Percentiles rank a stretch among this genome's conserved stretches.
Evolutionary conservation across 2,113 vertebrate genomes (phyloP).

Genomic region (Laterallus jamaicensis): DNA sequence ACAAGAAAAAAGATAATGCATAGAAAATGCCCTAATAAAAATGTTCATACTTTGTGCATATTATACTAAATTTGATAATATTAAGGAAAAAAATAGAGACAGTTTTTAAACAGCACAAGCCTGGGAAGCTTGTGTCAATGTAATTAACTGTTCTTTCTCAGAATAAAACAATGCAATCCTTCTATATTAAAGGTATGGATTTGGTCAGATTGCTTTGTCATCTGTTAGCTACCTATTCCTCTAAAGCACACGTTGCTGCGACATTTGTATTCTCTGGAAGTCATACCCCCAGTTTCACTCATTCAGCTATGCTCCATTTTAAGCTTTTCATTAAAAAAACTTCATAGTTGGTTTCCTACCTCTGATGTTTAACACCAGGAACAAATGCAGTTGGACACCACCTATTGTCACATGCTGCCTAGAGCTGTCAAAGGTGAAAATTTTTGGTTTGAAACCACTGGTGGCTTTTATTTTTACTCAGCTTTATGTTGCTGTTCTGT

Average conservation of each 20-base stretch:
- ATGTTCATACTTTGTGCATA: not conserved
- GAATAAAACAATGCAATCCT: not conserved
- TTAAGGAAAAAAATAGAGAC: not conserved
- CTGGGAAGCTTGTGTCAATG: not conserved
- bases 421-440: not conserved
- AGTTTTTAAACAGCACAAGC: not conserved
- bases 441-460: not conserved
- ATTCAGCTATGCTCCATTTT: not conserved
- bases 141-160: slow-evolving; percentile 31
- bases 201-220: not conserved
- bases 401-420: not conserved
- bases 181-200: not conserved
- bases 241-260: not conserved
- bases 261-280: not conserved
- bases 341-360: not conserved
- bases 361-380: not conserved
- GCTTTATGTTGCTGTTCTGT: not conserved
- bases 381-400: not conserved
- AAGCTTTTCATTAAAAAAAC: not conserved
- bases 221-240: not conserved
- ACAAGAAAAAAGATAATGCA: not conserved
- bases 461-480: not conserved
- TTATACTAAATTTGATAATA: not conserved
- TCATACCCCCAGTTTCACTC: not conserved
- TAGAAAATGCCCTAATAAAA: not conserved